phyloP scores from a whole-genome alignment of 1,140 invertebrate genomes.

The Diabrotica virgifera region DNA sequence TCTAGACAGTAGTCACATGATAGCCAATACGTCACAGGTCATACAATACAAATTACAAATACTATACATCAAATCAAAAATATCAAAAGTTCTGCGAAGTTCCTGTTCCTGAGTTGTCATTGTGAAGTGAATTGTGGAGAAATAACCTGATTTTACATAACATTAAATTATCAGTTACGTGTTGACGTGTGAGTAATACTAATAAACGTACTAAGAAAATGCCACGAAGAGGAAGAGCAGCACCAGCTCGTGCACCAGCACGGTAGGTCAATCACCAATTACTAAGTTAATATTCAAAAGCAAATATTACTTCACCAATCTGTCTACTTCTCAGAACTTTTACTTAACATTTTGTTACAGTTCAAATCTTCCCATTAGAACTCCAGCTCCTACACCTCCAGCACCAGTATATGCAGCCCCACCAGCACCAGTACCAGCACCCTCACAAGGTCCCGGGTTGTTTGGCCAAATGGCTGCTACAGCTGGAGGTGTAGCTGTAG shows the following conservation, averaged over 20 bases:
- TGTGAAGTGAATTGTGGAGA: too few relatives aligned
- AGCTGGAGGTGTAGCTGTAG: constrained; percentile 85
- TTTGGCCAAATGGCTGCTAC: constrained; percentile 89
- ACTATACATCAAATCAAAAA: too few relatives aligned
- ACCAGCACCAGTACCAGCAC: constrained; percentile 52
- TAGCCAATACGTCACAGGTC: too few relatives aligned
- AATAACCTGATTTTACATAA: too few relatives aligned
- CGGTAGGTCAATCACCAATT: constrained; percentile 17
- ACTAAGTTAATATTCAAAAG: background rate
- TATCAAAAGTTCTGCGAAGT: too few relatives aligned
- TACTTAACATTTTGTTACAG: constrained; percentile 26
- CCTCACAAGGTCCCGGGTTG: constrained; percentile 65
- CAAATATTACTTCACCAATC: too few relatives aligned
- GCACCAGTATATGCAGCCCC: constrained; percentile 53
- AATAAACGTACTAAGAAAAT: too few relatives aligned
- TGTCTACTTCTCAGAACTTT: background rate
- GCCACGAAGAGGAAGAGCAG: constrained; percentile 72
- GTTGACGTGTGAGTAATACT: too few relatives aligned
- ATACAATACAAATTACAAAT: too few relatives aligned
- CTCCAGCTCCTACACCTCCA: constrained; percentile 47
- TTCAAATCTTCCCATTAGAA: constrained; percentile 50
- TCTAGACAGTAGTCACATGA: too few relatives aligned
- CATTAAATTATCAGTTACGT: too few relatives aligned
- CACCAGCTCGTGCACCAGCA: constrained; percentile 42
- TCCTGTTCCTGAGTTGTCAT: too few relatives aligned